These are phyloP conservation scores for Drosophila crucigera DNA, from an alignment of 2,888 invertebrate species.

Conservation along the genomic window DNA sequence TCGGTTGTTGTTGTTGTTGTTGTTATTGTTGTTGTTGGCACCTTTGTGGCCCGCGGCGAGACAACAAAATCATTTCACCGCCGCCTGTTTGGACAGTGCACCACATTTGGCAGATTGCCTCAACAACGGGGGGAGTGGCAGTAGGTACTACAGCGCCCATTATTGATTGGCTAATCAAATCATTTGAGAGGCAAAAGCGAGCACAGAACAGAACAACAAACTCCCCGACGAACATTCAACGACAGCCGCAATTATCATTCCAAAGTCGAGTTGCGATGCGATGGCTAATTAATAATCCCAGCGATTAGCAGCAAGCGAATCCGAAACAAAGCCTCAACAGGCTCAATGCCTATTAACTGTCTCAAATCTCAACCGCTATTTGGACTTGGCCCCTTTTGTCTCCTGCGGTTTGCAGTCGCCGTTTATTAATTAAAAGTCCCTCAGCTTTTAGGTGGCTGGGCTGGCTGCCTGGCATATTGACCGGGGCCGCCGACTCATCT, in stretches of 20 bases:
- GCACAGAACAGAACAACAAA: slow-evolving; percentile 12
- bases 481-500: slow-evolving; percentile 30
- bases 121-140: background rate
- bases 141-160: slow-evolving; percentile 55
- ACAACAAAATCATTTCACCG: slow-evolving; percentile 84
- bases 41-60: slow-evolving; percentile 84
- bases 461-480: slow-evolving; percentile 35
- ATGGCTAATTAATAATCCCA: slow-evolving; percentile 75
- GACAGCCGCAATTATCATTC: slow-evolving; percentile 78
- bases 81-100: slow-evolving; percentile 66
- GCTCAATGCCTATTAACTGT: slow-evolving; percentile 11
- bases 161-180: slow-evolving; percentile 81
- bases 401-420: slow-evolving; percentile 36
- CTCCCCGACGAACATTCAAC: slow-evolving; percentile 36
- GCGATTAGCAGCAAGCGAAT: slow-evolving; percentile 58
- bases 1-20: slow-evolving; percentile 46
- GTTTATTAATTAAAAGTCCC: slow-evolving; percentile 75
- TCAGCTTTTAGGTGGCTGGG: slow-evolving; percentile 49
- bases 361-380: slow-evolving; percentile 4
- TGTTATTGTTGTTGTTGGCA: slow-evolving; percentile 81
- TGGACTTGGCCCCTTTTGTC: background rate
- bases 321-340: slow-evolving; percentile 22
- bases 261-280: slow-evolving; percentile 61
- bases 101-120: slow-evolving; percentile 42
- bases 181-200: slow-evolving; percentile 58